phyloP scores from a whole-genome alignment of 1,140 invertebrate genomes.

The Euwallacea similis region DNA sequence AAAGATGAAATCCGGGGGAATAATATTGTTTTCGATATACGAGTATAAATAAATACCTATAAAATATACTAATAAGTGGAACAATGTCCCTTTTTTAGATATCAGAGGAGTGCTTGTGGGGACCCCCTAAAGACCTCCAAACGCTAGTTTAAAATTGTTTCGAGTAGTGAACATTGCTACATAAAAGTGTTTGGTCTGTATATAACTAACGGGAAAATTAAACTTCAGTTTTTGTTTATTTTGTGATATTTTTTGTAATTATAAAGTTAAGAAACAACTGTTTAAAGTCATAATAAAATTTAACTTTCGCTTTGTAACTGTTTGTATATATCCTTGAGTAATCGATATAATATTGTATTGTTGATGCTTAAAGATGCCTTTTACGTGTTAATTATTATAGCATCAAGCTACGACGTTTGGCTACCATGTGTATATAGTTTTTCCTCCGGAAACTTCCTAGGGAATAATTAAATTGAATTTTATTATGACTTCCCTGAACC shows the following conservation, averaged over 20 bases:
- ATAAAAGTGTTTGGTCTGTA: constrained; percentile 25
- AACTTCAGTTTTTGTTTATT: constrained; percentile 34
- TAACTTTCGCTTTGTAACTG: constrained; percentile 37
- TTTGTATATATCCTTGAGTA: constrained; percentile 35
- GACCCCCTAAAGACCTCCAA: not conserved
- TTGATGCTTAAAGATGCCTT: constrained; percentile 28
- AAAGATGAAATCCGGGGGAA: no score
- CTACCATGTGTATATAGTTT: constrained; percentile 29
- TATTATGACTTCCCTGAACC: constrained; percentile 40
- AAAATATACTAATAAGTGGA: constrained; percentile 19
- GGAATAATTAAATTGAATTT: constrained; percentile 39
- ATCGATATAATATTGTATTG: constrained; percentile 19
- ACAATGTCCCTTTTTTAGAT: constrained; percentile 14
- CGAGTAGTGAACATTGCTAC: constrained; percentile 12
- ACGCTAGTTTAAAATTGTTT: not conserved
- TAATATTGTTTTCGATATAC: not conserved
- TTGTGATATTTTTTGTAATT: constrained; percentile 46
- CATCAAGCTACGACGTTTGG: constrained; percentile 31
- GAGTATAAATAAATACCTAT: constrained; percentile 4
- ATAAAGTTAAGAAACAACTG: constrained; percentile 28
- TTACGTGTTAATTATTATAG: constrained; percentile 35
- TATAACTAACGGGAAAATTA: constrained; percentile 26
- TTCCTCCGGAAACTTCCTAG: constrained; percentile 14
- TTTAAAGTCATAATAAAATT: constrained; percentile 44
- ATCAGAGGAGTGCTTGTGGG: constrained; percentile 1